These are phyloP conservation scores for Dryadula phaetusa DNA, from an alignment of 2,888 invertebrate species.

Conservation along the genomic window DNA sequence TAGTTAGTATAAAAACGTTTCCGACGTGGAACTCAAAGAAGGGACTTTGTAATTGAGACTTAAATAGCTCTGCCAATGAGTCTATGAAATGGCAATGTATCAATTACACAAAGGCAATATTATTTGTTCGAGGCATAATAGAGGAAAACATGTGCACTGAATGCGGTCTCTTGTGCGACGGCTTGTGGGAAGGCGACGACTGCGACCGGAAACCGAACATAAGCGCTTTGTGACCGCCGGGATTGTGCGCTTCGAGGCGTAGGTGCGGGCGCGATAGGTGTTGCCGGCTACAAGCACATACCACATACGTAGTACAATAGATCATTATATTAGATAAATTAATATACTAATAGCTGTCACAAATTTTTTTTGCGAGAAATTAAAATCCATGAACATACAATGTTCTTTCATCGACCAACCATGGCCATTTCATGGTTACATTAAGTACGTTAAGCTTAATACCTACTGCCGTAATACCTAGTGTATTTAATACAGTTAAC, in stretches of 20 bases:
- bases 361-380: no score
- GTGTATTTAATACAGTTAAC: no score
- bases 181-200: constrained; percentile 16
- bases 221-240: background rate
- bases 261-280: no score
- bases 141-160: constrained; percentile 31
- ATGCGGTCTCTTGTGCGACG: constrained; percentile 28
- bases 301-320: no score
- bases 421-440: no score
- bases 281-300: no score
- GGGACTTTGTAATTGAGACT: constrained; percentile 30
- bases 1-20: constrained; percentile 12
- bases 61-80: constrained; percentile 3
- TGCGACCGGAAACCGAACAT: constrained; percentile 26
- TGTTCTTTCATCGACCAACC: no score
- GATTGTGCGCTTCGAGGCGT: background rate
- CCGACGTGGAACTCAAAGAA: constrained; percentile 27
- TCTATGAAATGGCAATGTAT: constrained; percentile 40
- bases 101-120: constrained; percentile 41
- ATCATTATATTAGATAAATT: no score
- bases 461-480: no score
- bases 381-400: no score
- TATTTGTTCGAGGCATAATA: constrained; percentile 27
- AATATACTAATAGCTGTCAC: no score
- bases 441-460: no score